A percentile compares a stretch with the other conserved stretches of the same genome.
These are phyloP conservation scores for Gallinago undulata DNA, from an alignment of 2,113 vertebrate species.

Conservation along the genomic window DNA sequence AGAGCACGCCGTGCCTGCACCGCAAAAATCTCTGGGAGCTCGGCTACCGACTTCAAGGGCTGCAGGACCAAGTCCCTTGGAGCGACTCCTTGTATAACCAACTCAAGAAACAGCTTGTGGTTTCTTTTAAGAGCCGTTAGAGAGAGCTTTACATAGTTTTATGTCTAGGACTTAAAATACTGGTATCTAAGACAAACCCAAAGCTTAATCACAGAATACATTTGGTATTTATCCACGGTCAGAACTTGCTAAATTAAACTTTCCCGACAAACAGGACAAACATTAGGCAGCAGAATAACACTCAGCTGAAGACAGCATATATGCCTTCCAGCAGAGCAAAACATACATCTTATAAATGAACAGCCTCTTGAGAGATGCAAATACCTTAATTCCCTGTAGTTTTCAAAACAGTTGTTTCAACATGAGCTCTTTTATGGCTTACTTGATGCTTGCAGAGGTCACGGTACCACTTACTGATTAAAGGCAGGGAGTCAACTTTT, in stretches of 20 bases:
- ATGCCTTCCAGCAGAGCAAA: background rate
- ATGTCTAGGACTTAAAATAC: conserved; percentile 38
- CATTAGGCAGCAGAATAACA: background rate
- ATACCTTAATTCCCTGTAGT: background rate
- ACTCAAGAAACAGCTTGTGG: conserved; percentile 37
- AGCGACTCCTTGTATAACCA: background rate
- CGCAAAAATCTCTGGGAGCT: conserved; percentile 7
- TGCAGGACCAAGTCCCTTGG: background rate
- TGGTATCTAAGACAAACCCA: background rate
- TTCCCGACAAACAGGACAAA: background rate
- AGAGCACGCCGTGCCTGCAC: background rate
- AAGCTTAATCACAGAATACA: background rate
- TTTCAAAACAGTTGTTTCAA: background rate
- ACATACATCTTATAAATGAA: background rate
- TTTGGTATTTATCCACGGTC: background rate
- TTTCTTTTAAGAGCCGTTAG: conserved; percentile 45
- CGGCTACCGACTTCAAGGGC: background rate
- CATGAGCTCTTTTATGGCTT: background rate
- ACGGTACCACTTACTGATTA: background rate
- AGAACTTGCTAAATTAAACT: background rate
- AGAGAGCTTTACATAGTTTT: conserved; percentile 42
- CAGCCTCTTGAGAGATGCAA: background rate
- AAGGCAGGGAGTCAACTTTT: background rate
- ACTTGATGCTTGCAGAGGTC: background rate
- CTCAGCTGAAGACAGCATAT: background rate